phyloP scores from a whole-genome alignment of 2,113 vertebrate species.

The Labrus mixtus region DNA sequence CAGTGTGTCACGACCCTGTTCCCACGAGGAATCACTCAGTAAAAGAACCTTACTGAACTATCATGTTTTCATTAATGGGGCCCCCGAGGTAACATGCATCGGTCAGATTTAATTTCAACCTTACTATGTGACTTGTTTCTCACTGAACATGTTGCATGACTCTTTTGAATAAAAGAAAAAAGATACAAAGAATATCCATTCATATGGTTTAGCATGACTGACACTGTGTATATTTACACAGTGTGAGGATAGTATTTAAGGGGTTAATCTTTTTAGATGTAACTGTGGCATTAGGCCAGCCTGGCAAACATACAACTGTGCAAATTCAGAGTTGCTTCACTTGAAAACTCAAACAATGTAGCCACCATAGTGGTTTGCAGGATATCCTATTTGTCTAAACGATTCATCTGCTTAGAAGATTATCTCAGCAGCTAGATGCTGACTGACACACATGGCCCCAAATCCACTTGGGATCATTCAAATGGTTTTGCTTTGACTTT shows the following conservation, averaged over 20 bases:
- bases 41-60: constrained; percentile 4
- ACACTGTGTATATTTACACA: too few relatives aligned
- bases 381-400: constrained; percentile 5
- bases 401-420: constrained; percentile 52
- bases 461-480: constrained; percentile 41
- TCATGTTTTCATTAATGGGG: constrained; percentile 36
- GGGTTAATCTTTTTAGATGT: background rate
- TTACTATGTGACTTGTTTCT: constrained; percentile 34
- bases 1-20: constrained; percentile 32
- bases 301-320: background rate
- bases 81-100: constrained; percentile 37
- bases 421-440: constrained; percentile 33
- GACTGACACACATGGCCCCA: constrained; percentile 20
- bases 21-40: constrained; percentile 15
- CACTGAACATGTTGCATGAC: background rate
- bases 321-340: background rate
- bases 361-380: constrained; percentile 21
- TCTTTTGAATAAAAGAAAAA: too few relatives aligned
- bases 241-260: too few relatives aligned
- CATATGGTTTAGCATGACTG: too few relatives aligned
- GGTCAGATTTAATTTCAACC: background rate
- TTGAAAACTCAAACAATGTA: constrained; percentile 4
- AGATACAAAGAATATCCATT: too few relatives aligned
- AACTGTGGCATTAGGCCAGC: constrained; percentile 4
- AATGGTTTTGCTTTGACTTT: constrained; percentile 11